A percentile compares a stretch with the other conserved stretches of the same genome.
Evolutionary conservation across 2,888 invertebrate species (phyloP).

Genomic region (Timema cristinae): DNA sequence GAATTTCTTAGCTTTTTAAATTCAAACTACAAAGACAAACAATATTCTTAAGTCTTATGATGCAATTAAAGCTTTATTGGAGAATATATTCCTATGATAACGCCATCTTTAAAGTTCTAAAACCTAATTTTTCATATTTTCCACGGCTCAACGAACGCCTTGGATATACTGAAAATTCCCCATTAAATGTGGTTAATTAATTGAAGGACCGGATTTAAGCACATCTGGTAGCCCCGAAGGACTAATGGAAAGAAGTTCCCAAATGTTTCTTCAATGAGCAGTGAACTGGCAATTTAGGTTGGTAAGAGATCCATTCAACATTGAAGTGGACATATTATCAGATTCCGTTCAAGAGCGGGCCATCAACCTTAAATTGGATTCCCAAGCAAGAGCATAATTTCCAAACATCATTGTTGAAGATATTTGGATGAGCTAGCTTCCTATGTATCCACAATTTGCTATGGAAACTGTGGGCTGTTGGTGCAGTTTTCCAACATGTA

Average conservation of each 20-base stretch:
- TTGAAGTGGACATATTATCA: neutral
- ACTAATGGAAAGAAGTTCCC: neutral
- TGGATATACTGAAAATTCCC: neutral
- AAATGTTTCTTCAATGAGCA: neutral
- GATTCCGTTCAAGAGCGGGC: neutral
- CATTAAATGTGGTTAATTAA: neutral
- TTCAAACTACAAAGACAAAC: neutral
- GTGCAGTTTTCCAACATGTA: neutral
- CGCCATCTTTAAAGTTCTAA: neutral
- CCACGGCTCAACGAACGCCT: slow-evolving; percentile 6
- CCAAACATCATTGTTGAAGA: slow-evolving; percentile 4
- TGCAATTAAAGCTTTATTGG: slow-evolving; percentile 2
- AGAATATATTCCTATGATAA: neutral
- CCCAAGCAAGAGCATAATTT: slow-evolving; percentile 13
- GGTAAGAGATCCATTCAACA: slow-evolving; percentile 3
- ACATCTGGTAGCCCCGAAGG: neutral
- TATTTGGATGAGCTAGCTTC: slow-evolving; percentile 19
- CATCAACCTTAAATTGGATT: neutral
- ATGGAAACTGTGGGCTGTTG: slow-evolving; percentile 21
- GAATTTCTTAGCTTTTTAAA: neutral
- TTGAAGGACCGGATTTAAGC: neutral
- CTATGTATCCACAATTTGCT: slow-evolving; percentile 25
- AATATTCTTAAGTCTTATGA: neutral
- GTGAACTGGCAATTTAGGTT: slow-evolving; percentile 8
- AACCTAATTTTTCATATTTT: neutral